A percentile compares a stretch with the other conserved stretches of the same genome.
Evolutionary conservation across 2,797 vertebrate species (phyloP).

Genomic region (Triplophysa yarkandensis): DNA sequence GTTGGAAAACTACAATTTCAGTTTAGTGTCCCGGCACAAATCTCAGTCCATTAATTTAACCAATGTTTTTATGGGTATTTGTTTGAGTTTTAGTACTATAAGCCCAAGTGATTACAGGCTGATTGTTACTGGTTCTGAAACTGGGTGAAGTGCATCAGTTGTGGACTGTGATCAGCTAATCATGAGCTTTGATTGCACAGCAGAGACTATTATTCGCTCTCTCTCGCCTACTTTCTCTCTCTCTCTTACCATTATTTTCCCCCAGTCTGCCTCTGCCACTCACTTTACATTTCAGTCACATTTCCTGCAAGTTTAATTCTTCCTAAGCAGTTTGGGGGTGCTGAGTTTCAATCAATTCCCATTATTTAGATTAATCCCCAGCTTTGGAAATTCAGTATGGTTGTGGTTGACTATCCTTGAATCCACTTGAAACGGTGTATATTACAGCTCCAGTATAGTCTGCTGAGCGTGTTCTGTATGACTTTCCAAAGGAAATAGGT

Average conservation of each 20-base stretch:
- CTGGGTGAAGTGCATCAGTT: constrained; percentile 17
- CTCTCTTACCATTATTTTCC: background rate
- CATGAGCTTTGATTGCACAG: constrained; percentile 39
- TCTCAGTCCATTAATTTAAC: background rate
- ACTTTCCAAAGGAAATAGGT: constrained; percentile 24
- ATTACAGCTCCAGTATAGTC: constrained; percentile 54
- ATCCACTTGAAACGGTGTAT: constrained; percentile 45
- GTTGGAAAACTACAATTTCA: background rate
- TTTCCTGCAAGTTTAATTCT: constrained; percentile 51
- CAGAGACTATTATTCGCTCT: constrained; percentile 2
- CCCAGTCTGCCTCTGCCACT: background rate
- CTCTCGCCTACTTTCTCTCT: constrained; percentile 16
- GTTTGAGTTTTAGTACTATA: background rate
- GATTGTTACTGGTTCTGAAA: constrained; percentile 26
- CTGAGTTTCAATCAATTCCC: constrained; percentile 57
- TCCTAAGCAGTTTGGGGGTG: constrained; percentile 48
- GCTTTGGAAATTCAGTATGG: constrained; percentile 54
- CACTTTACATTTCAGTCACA: constrained; percentile 56
- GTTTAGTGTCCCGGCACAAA: background rate
- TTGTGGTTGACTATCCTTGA: constrained; percentile 49
- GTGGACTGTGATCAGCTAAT: constrained; percentile 42
- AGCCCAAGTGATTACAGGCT: constrained; percentile 17
- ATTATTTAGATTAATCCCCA: constrained; percentile 57
- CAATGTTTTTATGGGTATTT: background rate
- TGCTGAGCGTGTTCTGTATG: constrained; percentile 34